These are phyloP conservation scores for Calameuta pallipes DNA, from an alignment of 2,888 invertebrate genomes.

Conservation along the genomic window DNA sequence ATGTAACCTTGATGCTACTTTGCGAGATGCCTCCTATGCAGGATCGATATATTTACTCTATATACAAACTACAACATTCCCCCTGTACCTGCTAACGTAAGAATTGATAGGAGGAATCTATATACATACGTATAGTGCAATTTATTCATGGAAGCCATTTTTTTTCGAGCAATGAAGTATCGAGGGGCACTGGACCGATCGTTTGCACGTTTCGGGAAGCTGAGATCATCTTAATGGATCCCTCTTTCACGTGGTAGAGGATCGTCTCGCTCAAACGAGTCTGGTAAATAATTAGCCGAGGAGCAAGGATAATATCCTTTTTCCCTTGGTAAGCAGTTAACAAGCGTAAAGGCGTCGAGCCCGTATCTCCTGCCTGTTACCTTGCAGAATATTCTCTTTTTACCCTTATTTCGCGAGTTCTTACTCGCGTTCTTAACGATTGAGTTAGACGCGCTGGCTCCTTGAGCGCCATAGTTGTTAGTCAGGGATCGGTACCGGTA, in stretches of 20 bases:
- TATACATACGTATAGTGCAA: background rate
- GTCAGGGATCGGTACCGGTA: conserved; percentile 9
- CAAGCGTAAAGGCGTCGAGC: conserved; percentile 37
- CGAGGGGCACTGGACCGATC: background rate
- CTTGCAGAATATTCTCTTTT: conserved; percentile 13
- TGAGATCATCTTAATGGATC: background rate
- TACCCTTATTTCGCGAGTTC: conserved; percentile 21
- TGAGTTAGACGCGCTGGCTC: conserved; percentile 35
- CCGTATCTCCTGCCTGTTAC: background rate
- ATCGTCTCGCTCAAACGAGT: background rate
- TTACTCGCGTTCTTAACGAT: conserved; percentile 40
- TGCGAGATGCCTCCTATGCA: conserved; percentile 27
- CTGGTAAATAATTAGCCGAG: conserved; percentile 1
- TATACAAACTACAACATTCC: background rate
- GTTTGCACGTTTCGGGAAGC: background rate
- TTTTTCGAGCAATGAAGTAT: background rate
- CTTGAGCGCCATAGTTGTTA: conserved; percentile 31
- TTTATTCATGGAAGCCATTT: background rate
- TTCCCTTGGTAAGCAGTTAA: conserved; percentile 31
- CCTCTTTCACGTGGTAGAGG: background rate
- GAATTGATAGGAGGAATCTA: background rate
- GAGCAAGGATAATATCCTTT: background rate
- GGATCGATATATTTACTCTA: background rate
- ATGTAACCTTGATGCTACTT: conserved; percentile 45
- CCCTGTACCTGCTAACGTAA: background rate